Evolutionary conservation across 2,888 invertebrate genomes (phyloP), one percentile per base, ranked within the genome.

Genomic region (Julus scanicus): DNA sequence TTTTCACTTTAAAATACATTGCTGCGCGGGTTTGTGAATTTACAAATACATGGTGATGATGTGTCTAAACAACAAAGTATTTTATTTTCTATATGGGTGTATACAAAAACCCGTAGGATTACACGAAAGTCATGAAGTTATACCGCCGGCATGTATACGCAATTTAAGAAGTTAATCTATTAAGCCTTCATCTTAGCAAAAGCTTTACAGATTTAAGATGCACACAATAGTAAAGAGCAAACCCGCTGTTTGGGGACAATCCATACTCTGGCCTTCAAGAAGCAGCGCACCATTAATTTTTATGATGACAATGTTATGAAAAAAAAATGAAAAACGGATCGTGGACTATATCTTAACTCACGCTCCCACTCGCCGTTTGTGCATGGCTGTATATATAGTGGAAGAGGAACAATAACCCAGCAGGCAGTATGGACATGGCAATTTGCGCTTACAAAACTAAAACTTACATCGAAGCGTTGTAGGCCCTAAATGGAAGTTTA

Each of bases 381-480:
- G 37, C 6, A 15, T 80, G 37, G 37, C 80, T 53, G 15, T 37
- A 80, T 44, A 44, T 15, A 37, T 29, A 29, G 13, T 29, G 80
- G 37, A 13, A 37, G 13, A 80, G 20, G 37, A 37, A 80, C 80
- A 80, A 80, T 80, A 80, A 80, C 80, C 80, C 80, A 80, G 80
- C 80, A 80, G 80, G 80, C 37, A 80, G 37, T 37, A 39, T 80
- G 80, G 80, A 37, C 80, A 80, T 80, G 80, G 39, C 80, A 80
- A 80, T 80, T 80, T 80, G 80, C 80, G 80, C 80, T 80, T 80
- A 80, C 37, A 37, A 80, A 80, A 80, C 80, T 37, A 80, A 80
- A 37, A 37, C 80, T 80, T 80, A 37, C 29, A 71, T 80, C 13
- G 37, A 13, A 29, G 80, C 3, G 11, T 80, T 37, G 37, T 15